Evolutionary conservation across 2,797 vertebrate genomes (phyloP).

Genomic region (Microcaecilia unicolor): DNA sequence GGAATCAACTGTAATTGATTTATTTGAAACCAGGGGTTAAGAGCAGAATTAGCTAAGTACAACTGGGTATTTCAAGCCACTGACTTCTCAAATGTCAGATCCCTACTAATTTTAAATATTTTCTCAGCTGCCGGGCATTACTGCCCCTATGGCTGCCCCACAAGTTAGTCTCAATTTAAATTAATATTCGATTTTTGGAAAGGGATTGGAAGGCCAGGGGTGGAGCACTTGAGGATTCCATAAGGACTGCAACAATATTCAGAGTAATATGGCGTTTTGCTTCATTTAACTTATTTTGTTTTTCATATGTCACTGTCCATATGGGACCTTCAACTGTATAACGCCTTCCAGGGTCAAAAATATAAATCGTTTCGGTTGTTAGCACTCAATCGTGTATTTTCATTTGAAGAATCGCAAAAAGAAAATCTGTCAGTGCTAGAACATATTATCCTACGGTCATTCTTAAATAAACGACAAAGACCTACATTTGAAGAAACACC

Average conservation of each 20-base stretch:
- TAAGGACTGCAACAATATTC: constrained; percentile 30
- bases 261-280: constrained; percentile 20
- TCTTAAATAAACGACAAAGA: too few species aligned
- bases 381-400: too few species aligned
- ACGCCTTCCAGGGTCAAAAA: too few species aligned
- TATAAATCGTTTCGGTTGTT: too few species aligned
- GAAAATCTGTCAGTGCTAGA: too few species aligned
- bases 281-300: too few species aligned
- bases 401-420: too few species aligned
- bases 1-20: constrained; percentile 89
- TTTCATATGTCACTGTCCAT: too few species aligned
- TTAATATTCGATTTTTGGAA: constrained; percentile 67
- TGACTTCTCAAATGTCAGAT: constrained; percentile 85
- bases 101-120: constrained; percentile 76
- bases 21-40: constrained; percentile 85
- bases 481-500: too few species aligned
- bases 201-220: constrained; percentile 27
- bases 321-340: too few species aligned
- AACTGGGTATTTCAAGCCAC: constrained; percentile 86
- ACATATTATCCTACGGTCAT: too few species aligned
- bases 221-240: constrained; percentile 36
- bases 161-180: constrained; percentile 76
- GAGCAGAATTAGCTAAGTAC: constrained; percentile 90
- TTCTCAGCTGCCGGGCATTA: constrained; percentile 79
- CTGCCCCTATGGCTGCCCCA: constrained; percentile 66